Evolutionary conservation across 2,797 vertebrate genomes (phyloP), one percentile per base, ranked within the genome.

Genomic region (Mus spretus): DNA sequence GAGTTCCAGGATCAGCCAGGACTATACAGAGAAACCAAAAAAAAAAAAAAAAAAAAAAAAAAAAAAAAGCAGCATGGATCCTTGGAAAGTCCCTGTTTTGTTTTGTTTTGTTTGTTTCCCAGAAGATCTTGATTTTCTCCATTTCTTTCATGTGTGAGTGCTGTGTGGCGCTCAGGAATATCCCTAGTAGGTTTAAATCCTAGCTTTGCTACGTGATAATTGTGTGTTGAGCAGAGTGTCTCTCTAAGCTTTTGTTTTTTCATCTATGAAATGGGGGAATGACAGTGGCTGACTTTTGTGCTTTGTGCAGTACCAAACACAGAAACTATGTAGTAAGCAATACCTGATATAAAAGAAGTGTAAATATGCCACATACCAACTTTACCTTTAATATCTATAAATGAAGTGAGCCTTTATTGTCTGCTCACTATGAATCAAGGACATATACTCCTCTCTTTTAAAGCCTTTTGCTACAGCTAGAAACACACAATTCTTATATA

Each of bases 61-160:
- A 44, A 44, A 3, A n/a, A 61, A 72, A 67, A 67, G 63, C 17
- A 1, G 12, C 20, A 5, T 70, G 59, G 86, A 95, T 37, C n/a
- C 80, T 90, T 59, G 10, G 61, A 72, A 19, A 53, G 15, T 26
- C 72, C 72, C 55, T 55, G 55, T 55, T 55, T 55, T 55, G 53
- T 55, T 55, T 17, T 14, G 2, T 15, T 55, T 55, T 55, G 3
- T 55, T 55, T 55, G 14, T 7, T 65, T 11, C 22, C 22, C 50
- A 74, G 47, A 95, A 91, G 65, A 91, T 44, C 14, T 87, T 63
- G 40, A 47, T 57, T 87, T 79, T 63, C n/a, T 55, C 24, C 24
- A 13, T 84, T 90, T 95, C 40, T 91, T 63, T 88, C 31, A 17
- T 10, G 22, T 1, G 31, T 40, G n/a, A 26, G 1, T 34, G 3